phyloP scores from a whole-genome alignment of 2,113 vertebrate genomes.

The Syngnathus typhle region DNA sequence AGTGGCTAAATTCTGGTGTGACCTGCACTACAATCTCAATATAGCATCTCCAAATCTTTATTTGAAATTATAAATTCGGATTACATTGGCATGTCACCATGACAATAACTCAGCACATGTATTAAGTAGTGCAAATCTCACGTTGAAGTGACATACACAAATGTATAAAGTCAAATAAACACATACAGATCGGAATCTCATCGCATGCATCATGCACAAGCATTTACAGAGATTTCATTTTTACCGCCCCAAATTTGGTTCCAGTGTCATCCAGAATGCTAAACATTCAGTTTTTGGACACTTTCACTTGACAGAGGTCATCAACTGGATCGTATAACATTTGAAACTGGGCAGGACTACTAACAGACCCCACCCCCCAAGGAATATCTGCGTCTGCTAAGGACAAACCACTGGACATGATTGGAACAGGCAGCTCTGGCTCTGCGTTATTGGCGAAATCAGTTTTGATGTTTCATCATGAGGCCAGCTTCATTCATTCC shows the following conservation, averaged over 20 bases:
- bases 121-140: slow-evolving; percentile 51
- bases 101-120: neutral
- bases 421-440: slow-evolving; percentile 35
- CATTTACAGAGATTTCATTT: slow-evolving; percentile 20
- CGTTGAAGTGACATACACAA: slow-evolving; percentile 16
- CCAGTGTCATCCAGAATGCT: too few relatives aligned
- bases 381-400: slow-evolving; percentile 37
- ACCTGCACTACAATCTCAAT: slow-evolving; percentile 52
- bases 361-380: slow-evolving; percentile 30
- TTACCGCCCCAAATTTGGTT: neutral
- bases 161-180: slow-evolving; percentile 23
- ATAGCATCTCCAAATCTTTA: neutral
- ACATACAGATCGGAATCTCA: slow-evolving; percentile 20
- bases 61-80: neutral
- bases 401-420: slow-evolving; percentile 45
- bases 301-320: slow-evolving; percentile 19
- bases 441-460: slow-evolving; percentile 8
- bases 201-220: slow-evolving; percentile 52
- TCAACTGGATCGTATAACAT: slow-evolving; percentile 39
- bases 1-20: slow-evolving; percentile 46
- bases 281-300: slow-evolving; percentile 2
- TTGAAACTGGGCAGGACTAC: slow-evolving; percentile 28
- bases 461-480: neutral
- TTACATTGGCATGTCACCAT: slow-evolving; percentile 11
- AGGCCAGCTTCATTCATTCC: slow-evolving; percentile 27